A percentile compares a stretch with the other conserved stretches of the same genome.
These are phyloP conservation scores for Drosophila gunungcola DNA, from an alignment of 1,140 invertebrate species.

Conservation along the genomic window DNA sequence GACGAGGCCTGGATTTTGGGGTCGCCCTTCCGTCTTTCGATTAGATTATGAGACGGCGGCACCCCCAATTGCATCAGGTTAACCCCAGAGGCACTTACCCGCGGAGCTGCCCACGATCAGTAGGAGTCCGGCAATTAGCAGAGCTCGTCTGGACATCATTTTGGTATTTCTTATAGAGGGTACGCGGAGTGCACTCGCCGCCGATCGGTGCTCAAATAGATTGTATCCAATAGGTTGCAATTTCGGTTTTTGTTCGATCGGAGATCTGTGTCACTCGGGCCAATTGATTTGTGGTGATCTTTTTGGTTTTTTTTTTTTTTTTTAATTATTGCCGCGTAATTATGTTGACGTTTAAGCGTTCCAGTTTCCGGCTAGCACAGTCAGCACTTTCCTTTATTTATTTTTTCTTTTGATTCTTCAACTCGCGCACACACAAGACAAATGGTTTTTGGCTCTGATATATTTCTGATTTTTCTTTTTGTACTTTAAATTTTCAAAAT, in stretches of 20 bases:
- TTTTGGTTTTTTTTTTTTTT: constrained; percentile 19
- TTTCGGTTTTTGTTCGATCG: constrained; percentile 21
- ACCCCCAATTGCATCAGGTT: constrained; percentile 34
- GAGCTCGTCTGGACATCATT: constrained; percentile 38
- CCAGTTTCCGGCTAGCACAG: constrained; percentile 60
- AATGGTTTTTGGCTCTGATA: constrained; percentile 4
- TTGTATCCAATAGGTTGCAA: constrained; percentile 15
- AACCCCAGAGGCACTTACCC: constrained; percentile 58
- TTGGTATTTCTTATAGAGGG: background rate
- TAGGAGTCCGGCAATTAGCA: constrained; percentile 37
- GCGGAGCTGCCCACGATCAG: constrained; percentile 44
- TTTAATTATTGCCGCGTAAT: constrained; percentile 74
- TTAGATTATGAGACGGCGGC: constrained; percentile 53
- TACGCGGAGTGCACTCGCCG: constrained; percentile 13
- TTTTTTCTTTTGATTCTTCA: constrained; percentile 28
- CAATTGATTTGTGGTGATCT: constrained; percentile 64
- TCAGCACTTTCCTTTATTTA: constrained; percentile 66
- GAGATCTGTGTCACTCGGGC: constrained; percentile 59
- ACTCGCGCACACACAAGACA: constrained; percentile 17
- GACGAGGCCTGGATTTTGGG: constrained; percentile 17
- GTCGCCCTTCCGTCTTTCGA: constrained; percentile 38
- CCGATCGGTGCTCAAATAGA: constrained; percentile 14
- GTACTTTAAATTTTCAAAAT: constrained; percentile 16
- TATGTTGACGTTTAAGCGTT: constrained; percentile 54
- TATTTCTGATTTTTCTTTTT: background rate